Evolutionary conservation across 2,888 invertebrate genomes (phyloP), one percentile per base, ranked within the genome.

Genomic region (Zaprionus obscuricornis): DNA sequence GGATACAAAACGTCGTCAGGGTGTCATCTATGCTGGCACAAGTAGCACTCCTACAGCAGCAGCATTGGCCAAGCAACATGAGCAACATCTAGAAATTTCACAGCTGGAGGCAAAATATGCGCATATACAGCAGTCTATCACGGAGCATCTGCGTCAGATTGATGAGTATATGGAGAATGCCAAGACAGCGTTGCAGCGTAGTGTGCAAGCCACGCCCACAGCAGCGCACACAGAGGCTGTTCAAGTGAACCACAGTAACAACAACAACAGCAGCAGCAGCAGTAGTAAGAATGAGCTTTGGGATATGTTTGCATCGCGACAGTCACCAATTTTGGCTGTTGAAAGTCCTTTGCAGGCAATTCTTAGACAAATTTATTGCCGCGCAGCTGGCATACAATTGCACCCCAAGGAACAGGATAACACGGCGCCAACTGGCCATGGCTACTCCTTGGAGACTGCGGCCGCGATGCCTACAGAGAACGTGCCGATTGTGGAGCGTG

Each of bases 121-220:
- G 10, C 78, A 88, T 43, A 87, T 89, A 26, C 89, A 89, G 62
- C 86, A 90, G 69, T 90, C 90, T 40, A 90, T 90, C 59, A 78
- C 88, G 10, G 88, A 88, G 64, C 89, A 90, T 71, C 81, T 90
- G 47, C 78, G 79, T 58, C 89, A 89, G 66, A 90, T 90, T 27
- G 89, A 89, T 63, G 75, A 85, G 5, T 90, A 90, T 43, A 90
- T 90, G 88, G 86, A 83, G 66, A 88, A 87, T 55, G 89, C 89
- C 16, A 90, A 90, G 71, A 73, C 66, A 40, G 88, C 90, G 18
- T 52, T 90, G 47, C 85, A 85, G 63, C 78, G 86, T 33, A 85
- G 79, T 17, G 69, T 82, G 2, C 74, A 71, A 2, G 57, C 43
- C 13, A 69, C 52, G 27, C 57, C 64, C 5, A 17, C 59, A 31